Base-by-base conservation (phyloP, 1,140 invertebrate genomes). In the Pseudomyrmex concolor region DNA sequence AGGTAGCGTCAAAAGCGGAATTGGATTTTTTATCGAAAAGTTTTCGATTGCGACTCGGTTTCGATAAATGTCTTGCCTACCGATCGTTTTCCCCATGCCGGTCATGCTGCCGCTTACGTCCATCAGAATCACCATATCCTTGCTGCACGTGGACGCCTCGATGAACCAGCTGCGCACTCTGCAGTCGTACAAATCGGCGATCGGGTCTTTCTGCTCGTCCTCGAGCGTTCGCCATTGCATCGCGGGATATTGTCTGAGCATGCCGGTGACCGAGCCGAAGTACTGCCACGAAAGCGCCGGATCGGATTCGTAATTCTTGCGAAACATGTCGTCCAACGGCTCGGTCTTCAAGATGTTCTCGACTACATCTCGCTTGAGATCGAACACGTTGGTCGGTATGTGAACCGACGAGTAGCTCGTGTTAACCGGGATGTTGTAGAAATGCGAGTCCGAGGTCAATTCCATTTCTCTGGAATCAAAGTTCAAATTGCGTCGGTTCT, bases 31-130 rank as follows among this genome's bases (percentile, higher is more conserved):
- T 34, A 34, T 34, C 34, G 5, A 5, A 34, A 34, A 7, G 0
- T 34, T 5, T 5, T 34, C 34, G 34, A 5, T 34, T 34, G 34
- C 34, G 34, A 34, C 34, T 34, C 7, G 34, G 34, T 34, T 34
- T 34, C 34, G 25, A 51, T 13, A 2, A 1, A 67, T 3, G 25
- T 25, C n/a, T 60, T 7, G 50, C 83, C 95, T 86, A 94, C 93
- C 97, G 68, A 98, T 98, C 66, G 97, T 96, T 85, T 96, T 95
- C 55, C 97, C 94, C 86, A 97, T 95, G 43, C 99, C 99, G 22
- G 97, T 97, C 99, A 99, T 99, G 13, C 99, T 99, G n/a, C 99
- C 99, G 77, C 98, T 98, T 55, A 96, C 96, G 92, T 99, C 99
- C 57, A 99, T 95, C 25, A 99, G 94, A 83, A 99, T 99, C 22